Evolutionary conservation across 1,140 invertebrate species (phyloP), one percentile per base, ranked within the genome.

Genomic region (Laupala kohalensis): DNA sequence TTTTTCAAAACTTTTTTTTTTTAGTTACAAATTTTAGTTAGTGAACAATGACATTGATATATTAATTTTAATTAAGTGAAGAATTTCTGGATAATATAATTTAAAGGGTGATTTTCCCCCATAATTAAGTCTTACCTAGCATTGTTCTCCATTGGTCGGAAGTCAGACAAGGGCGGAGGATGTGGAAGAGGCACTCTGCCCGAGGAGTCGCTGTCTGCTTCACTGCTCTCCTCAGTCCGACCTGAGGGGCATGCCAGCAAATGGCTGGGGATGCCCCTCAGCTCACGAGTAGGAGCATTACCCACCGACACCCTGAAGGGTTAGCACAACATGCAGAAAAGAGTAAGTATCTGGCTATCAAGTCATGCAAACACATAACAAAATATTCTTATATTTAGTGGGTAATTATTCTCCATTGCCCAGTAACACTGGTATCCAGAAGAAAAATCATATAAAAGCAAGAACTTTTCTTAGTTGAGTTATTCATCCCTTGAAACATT

Each of bases 191-290:
- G 73, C 5, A 29, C 66, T 25, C 67, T 27, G 27, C 74, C 75
- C 23, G 76, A 75, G 6, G 76, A 77, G 62, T 84, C 83, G 0
- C 83, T 84, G 62, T 84, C 82, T 74, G 82, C 82, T 74, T 83
- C 81, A 71, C 80, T 84, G 77, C 79, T 83, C 72, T 83, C 83
- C 64, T 82, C 79, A 6, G 77, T 78, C 73, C 78, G 81, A 74
- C 75, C 77, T 5, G 77, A 75, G 25, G 81, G 79, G 69, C 79
- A 80, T 24, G 26, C 63, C 27, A 84, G 76, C n/a, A 84, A 76
- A 74, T 84, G 82, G 13, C 81, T 83, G 0, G 83, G 83, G 24
- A 85, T 81, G 27, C 84, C 83, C 64, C 83, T 77, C 4, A 68
- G 67, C 29, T 68, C 67, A 12, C 70, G 70, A 26, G 26, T 27